These are phyloP conservation scores for Pachyrhynchus sulphureomaculatus DNA, from an alignment of 1,140 invertebrate species.

Conservation along the genomic window DNA sequence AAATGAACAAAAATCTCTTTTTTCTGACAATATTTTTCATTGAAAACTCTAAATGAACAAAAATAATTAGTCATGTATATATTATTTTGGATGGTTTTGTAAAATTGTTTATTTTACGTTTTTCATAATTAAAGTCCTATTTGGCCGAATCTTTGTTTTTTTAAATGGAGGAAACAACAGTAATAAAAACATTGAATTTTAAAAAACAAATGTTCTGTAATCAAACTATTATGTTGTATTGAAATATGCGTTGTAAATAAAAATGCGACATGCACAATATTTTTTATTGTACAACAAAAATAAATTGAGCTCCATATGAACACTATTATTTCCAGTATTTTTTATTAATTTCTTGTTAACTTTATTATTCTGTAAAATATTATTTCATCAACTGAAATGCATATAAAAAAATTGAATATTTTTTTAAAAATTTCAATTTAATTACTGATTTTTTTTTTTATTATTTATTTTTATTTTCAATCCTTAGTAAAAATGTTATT, in stretches of 20 bases:
- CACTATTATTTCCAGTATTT: too few species aligned
- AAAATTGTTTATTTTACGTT: slow-evolving; percentile 2
- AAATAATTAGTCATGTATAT: neutral
- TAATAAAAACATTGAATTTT: neutral
- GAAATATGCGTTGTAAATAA: neutral
- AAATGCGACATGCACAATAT: too few species aligned
- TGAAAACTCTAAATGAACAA: neutral
- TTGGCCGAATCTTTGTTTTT: slow-evolving; percentile 3
- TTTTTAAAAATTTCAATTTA: too few species aligned
- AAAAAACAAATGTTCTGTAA: slow-evolving; percentile 4
- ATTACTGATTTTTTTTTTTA: too few species aligned
- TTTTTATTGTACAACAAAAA: too few species aligned
- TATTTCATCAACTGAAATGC: too few species aligned
- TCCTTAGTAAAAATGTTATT: too few species aligned
- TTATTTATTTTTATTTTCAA: too few species aligned
- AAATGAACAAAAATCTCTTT: neutral
- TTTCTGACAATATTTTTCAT: neutral
- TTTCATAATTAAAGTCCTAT: slow-evolving; percentile 9
- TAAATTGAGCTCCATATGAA: too few species aligned
- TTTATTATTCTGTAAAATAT: too few species aligned
- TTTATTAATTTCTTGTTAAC: too few species aligned
- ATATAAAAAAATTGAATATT: too few species aligned
- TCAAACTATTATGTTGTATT: slow-evolving; percentile 8
- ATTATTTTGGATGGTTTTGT: slow-evolving; percentile 1
- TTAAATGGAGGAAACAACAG: neutral